Percentiles rank a stretch among this genome's conserved stretches.
Evolutionary conservation across 2,888 invertebrate genomes (phyloP).

Genomic region (Yponomeuta malinellus): DNA sequence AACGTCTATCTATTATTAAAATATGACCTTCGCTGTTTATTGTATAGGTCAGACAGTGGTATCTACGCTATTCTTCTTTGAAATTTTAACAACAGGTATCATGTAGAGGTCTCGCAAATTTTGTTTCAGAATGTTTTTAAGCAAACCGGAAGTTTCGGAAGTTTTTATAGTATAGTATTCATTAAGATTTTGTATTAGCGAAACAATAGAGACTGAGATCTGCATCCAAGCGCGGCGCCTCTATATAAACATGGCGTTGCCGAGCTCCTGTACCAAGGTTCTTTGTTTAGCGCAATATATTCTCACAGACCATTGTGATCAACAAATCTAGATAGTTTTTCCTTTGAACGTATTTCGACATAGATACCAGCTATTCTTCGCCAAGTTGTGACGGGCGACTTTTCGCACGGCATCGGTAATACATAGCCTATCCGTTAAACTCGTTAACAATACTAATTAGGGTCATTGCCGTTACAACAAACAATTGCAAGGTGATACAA

Average conservation of each 20-base stretch:
- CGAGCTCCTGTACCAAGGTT: conserved; percentile 42
- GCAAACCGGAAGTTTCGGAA: neutral
- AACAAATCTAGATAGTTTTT: conserved; percentile 45
- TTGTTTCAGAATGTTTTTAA: neutral
- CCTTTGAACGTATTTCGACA: conserved; percentile 47
- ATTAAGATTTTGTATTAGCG: conserved; percentile 1
- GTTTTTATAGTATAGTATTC: neutral
- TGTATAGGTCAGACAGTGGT: neutral
- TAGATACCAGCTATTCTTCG: conserved; percentile 31
- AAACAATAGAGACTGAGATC: neutral
- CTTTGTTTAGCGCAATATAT: conserved; percentile 60
- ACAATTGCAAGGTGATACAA: conserved; percentile 14
- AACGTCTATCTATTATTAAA: conserved; percentile 3
- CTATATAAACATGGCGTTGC: conserved; percentile 26
- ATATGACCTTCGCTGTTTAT: conserved; percentile 6
- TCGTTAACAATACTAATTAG: conserved; percentile 11
- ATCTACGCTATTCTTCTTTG: neutral
- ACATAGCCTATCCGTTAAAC: conserved; percentile 14
- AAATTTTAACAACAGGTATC: neutral
- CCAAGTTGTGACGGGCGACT: conserved; percentile 19
- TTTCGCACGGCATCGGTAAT: conserved; percentile 25
- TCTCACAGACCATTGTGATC: conserved; percentile 63
- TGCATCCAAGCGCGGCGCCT: conserved; percentile 35
- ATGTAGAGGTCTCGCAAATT: neutral
- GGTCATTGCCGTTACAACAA: conserved; percentile 15